These are phyloP conservation scores for Falcunculus frontatus DNA, from an alignment of 2,113 vertebrate genomes.

Conservation along the genomic window DNA sequence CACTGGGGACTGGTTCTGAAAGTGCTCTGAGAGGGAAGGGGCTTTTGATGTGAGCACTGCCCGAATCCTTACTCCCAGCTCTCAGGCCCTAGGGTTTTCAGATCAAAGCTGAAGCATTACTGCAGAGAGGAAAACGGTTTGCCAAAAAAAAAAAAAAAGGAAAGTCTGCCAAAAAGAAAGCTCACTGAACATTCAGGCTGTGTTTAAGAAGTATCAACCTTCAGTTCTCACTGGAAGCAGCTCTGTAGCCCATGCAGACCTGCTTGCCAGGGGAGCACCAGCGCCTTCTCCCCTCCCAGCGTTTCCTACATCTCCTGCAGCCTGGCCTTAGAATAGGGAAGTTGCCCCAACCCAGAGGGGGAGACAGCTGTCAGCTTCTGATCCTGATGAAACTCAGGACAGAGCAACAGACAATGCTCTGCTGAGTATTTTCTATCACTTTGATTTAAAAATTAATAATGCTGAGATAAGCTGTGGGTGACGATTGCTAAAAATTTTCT, in stretches of 20 bases:
- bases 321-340: not conserved
- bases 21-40: not conserved
- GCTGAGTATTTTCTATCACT: not conserved
- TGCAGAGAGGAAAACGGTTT: not conserved
- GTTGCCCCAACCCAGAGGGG: not conserved
- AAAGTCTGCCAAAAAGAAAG: not conserved
- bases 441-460: not conserved
- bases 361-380: accelerated
- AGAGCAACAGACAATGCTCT: not conserved
- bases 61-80: not conserved
- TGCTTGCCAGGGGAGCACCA: not conserved
- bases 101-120: not conserved
- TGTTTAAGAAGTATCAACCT: not conserved
- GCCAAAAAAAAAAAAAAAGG: not conserved
- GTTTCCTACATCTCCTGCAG: not conserved
- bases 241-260: not conserved
- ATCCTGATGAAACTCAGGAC: not conserved
- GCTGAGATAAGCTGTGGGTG: not conserved
- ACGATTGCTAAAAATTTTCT: not conserved
- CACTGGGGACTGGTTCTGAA: accelerated
- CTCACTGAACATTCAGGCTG: not conserved
- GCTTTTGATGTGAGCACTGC: not conserved
- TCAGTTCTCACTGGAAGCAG: accelerated
- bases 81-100: accelerated
- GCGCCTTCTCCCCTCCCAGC: accelerated